Evolutionary conservation across 2,888 invertebrate genomes (phyloP), one percentile per base, ranked within the genome.

Genomic region (Notocelia uddmanniana): DNA sequence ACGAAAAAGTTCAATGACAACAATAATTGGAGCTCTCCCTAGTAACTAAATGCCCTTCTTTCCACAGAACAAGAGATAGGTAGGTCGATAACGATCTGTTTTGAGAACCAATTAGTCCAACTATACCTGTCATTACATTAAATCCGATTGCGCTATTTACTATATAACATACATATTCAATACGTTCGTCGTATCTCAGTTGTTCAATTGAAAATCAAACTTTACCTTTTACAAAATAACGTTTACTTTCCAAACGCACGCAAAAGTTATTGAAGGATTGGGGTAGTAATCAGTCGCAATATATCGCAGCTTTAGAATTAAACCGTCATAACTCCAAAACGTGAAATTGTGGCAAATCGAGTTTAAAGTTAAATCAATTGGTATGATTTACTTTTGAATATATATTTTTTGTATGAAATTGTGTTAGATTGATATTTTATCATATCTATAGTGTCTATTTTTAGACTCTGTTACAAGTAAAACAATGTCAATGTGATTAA

Each of bases 71-170:
- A 13, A 31, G 50, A 21, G 5, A 23, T n/a, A 11, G 37, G n/a
- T 55, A n/a, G 23, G 21, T 50, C 59, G 31, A 59, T 52, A 50
- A 59, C 9, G 10, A 69, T 37, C 68, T 60, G 60, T 62, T 45
- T 60, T 54, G 10, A 19, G 21, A 55, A 45, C 45, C 62, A 62
- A 66, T 58, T 59, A 66, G 58, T 54, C 11, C 34, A 37, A 6
- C 15, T 31, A 18, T 26, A 54, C 23, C 34, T 18, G 15, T 54
- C 60, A 60, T 60, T 41, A 52, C 19, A 67, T 19, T 60, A 26
- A 60, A 60, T 69, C 21, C 18, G n/a, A 62, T 69, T 60, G 41
- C 18, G 8, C 37, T 45, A 45, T 57, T 48, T 54, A 34, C 23
- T 41, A 48, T 26, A 54, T 31, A 10, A 18, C 18, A 21, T n/a